Evolutionary conservation across 2,797 vertebrate species (phyloP).

Genomic region (Clarias pachynema): DNA sequence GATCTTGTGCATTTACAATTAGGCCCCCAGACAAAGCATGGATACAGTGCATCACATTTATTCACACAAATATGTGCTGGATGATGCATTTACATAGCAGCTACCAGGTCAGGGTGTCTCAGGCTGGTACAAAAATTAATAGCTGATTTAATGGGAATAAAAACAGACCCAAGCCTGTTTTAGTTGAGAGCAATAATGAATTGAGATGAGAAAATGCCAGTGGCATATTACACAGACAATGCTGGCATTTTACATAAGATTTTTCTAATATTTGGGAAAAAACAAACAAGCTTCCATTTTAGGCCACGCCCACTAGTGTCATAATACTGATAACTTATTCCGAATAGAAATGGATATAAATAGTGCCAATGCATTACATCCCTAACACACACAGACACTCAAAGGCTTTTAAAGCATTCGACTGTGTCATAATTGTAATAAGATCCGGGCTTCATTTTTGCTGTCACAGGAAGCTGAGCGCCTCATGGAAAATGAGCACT

Average conservation of each 20-base stretch:
- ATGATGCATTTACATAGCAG: neutral
- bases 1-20: neutral
- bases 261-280: neutral
- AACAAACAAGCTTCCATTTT: neutral
- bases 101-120: neutral
- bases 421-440: conserved; percentile 50
- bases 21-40: neutral
- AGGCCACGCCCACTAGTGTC: neutral
- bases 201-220: neutral
- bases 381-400: neutral
- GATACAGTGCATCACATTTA: neutral
- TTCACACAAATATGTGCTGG: neutral
- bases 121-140: conserved; percentile 1
- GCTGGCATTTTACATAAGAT: neutral
- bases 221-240: neutral
- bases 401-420: conserved; percentile 27
- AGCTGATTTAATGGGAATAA: neutral
- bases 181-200: neutral
- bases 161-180: neutral
- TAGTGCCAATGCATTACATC: neutral
- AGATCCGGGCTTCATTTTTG: conserved; percentile 47
- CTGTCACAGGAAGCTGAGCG: conserved; percentile 37
- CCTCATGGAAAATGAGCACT: conserved; percentile 49
- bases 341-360: neutral
- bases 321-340: neutral